Conservation (phyloP, 2,797 vertebrate genomes). For the Lacerta bilineata region DNA sequence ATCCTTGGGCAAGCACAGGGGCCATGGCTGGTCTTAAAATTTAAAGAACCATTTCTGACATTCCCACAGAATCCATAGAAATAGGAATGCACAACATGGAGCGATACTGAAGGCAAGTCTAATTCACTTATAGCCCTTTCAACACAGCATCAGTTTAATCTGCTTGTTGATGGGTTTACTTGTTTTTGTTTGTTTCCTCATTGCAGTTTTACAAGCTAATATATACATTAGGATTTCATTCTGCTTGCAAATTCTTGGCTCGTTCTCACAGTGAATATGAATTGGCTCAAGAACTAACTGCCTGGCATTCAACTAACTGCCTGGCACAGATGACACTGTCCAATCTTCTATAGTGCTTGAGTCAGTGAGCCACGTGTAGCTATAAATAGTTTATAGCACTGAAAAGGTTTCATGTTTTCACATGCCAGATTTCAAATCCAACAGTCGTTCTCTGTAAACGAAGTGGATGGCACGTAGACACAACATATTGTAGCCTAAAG, state of each 20-base stretch:
- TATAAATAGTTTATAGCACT: constrained; percentile 53
- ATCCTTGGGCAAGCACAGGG: neutral
- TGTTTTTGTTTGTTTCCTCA: constrained; percentile 19
- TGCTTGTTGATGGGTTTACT: neutral
- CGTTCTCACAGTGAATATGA: constrained; percentile 38
- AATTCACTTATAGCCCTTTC: constrained; percentile 30
- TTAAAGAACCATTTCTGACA: neutral
- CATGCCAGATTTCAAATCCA: constrained; percentile 27
- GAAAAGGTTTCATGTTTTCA: constrained; percentile 52
- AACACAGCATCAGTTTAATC: neutral
- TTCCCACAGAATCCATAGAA: neutral
- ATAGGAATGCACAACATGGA: neutral
- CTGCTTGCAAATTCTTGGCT: constrained; percentile 34
- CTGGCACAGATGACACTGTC: constrained; percentile 1
- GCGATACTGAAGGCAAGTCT: neutral
- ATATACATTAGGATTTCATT: constrained; percentile 32
- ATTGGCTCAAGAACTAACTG: constrained; percentile 40
- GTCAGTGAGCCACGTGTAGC: constrained; percentile 45
- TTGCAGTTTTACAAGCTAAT: constrained; percentile 22
- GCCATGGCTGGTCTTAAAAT: neutral
- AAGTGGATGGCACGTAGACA: constrained; percentile 30
- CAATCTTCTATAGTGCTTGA: constrained; percentile 47
- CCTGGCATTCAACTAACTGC: constrained; percentile 12
- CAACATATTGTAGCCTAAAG: constrained; percentile 17
- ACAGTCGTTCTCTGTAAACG: constrained; percentile 47